Evolutionary conservation across 2,797 vertebrate genomes (phyloP).

Genomic region (Brotula barbata): DNA sequence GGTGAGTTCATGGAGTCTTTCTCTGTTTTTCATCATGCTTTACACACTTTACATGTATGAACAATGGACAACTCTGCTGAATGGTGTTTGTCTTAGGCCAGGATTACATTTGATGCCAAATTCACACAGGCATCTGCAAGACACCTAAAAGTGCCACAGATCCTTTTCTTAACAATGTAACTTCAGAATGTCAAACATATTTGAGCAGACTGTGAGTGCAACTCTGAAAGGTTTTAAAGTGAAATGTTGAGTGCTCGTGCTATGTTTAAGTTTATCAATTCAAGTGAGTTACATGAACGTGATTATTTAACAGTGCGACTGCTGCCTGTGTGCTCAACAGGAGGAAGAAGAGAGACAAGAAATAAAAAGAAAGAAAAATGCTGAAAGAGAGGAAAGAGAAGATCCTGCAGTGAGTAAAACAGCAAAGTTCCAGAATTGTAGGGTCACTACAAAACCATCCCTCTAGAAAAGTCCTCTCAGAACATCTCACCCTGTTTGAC

Average conservation of each 20-base stretch:
- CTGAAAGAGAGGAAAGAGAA: slow-evolving; percentile 1
- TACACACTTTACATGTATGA: slow-evolving; percentile 8
- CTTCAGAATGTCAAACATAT: no score
- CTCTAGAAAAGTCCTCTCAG: no score
- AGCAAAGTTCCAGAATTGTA: no score
- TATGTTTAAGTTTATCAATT: slow-evolving; percentile 39
- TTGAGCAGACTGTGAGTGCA: no score
- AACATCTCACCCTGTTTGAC: no score
- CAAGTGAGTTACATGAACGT: slow-evolving; percentile 24
- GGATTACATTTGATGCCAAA: no score
- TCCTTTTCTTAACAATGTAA: no score
- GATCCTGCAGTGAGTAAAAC: background rate
- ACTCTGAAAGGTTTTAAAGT: background rate
- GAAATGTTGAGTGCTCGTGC: slow-evolving; percentile 34
- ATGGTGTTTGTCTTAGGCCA: no score
- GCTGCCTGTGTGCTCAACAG: slow-evolving; percentile 32
- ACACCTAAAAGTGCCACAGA: no score
- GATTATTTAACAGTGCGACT: slow-evolving; percentile 21
- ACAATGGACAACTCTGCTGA: background rate
- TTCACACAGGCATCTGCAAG: no score
- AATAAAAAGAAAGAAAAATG: background rate
- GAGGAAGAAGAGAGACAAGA: background rate
- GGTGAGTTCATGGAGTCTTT: background rate
- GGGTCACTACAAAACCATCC: no score
- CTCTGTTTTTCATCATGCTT: background rate